These are phyloP conservation scores for Drosophila kikkawai DNA, from an alignment of 1,140 invertebrate genomes.

Conservation along the genomic window DNA sequence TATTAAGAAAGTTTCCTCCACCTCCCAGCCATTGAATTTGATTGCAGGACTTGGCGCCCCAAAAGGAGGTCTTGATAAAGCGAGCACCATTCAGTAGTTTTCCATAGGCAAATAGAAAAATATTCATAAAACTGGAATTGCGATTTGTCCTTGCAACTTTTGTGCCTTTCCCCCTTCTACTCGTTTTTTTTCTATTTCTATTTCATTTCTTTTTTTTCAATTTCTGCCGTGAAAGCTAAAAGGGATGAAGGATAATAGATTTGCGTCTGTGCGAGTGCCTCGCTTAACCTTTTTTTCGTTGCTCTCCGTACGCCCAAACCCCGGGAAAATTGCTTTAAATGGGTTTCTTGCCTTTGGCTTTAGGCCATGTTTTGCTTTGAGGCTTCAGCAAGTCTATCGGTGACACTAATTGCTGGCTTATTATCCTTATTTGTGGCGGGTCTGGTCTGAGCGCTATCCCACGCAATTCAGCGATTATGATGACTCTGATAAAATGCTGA, in stretches of 20 bases:
- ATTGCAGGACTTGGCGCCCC: constrained; percentile 37
- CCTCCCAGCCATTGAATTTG: constrained; percentile 68
- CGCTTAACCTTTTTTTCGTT: constrained; percentile 43
- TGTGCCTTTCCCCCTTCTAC: not conserved
- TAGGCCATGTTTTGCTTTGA: constrained; percentile 26
- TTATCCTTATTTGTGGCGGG: constrained; percentile 53
- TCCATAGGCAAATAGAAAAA: constrained; percentile 79
- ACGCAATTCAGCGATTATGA: constrained; percentile 71
- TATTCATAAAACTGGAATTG: constrained; percentile 80
- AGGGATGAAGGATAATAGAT: constrained; percentile 48
- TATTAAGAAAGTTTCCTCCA: constrained; percentile 72
- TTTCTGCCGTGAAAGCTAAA: constrained; percentile 44
- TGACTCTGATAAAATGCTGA: constrained; percentile 50
- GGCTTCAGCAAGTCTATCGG: constrained; percentile 59
- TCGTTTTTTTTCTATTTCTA: not conserved
- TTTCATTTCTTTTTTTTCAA: constrained; percentile 44
- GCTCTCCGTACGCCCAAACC: not conserved
- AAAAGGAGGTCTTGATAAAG: constrained; percentile 39
- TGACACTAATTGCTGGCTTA: constrained; percentile 80
- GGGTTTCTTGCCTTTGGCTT: constrained; percentile 34
- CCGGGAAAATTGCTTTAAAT: constrained; percentile 58
- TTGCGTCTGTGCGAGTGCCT: constrained; percentile 23
- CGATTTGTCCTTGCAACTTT: constrained; percentile 71
- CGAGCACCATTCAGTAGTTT: constrained; percentile 65
- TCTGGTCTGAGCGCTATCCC: constrained; percentile 21